Evolutionary conservation across 2,797 vertebrate genomes (phyloP), one percentile per base, ranked within the genome.

Genomic region (Xenentodon cancila): DNA sequence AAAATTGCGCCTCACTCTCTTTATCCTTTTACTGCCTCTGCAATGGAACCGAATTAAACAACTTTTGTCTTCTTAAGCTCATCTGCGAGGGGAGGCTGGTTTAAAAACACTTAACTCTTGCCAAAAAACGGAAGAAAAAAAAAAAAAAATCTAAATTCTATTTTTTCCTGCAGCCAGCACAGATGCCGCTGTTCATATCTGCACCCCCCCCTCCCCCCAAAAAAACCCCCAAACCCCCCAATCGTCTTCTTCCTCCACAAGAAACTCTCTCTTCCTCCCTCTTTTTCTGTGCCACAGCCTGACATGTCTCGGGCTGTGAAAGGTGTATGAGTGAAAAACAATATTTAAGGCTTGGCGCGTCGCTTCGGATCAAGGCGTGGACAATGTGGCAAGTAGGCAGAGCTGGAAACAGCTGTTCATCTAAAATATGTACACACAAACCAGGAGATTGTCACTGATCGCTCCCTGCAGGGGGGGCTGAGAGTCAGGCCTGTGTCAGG

Each of bases 41-140:
- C 92, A 91, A 91, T 89, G 91, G 86, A 88, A 92, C 90, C 84
- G 89, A 93, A 94, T 94, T 92, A 93, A 93, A 92, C 93, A 93
- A 94, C 92, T 93, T 93, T 94, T 94, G 93, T 94, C 91, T 92
- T 92, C 91, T 89, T 92, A 93, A 94, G 91, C 92, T 92, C 91
- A 91, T 93, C 90, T 92, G 90, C 92, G 92, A 92, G 90, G 88
- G 90, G 82, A 86, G 89, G 91, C 88, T 90, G 90, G 89, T 93
- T 92, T 90, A 90, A 93, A 93, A 91, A 93, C 91, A 93, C 89
- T 88, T 85, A 90, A 92, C 82, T 92, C 88, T 74, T 94, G 93
- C 93, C 92, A 94, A 85, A 83, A 89, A 79, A 74, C 59, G 30
- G 71, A 57, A 53, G 1, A 27, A 72, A 59, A 53, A 2, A 51